Base-by-base conservation (phyloP, 2,888 invertebrate genomes). In the Gasteruption jaculator region DNA sequence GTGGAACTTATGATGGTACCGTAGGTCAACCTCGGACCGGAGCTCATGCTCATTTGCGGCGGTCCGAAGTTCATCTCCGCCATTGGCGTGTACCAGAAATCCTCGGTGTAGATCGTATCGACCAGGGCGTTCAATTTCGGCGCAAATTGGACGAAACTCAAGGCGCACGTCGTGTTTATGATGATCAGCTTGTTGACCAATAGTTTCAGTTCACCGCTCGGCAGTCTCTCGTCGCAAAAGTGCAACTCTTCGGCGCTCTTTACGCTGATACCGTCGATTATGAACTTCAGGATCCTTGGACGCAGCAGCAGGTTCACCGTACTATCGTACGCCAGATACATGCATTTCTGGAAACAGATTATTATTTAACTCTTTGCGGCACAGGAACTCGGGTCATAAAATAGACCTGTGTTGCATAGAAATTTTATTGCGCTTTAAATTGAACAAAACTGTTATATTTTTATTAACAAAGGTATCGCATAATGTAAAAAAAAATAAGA, bases 61-160 rank as follows among this genome's bases (percentile, higher is more conserved):
- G 70, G 69, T 0, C 70, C 68, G 19, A 71, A 71, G 37, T 70
- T 69, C 58, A 69, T 70, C 21, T 69, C 69, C 2, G 70, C 71
- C 58, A 70, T 58, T 8, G 68, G 70, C 0, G 68, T 67, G 33
- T 68, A 68, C 68, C 69, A 70, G 34, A 69, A 69, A 35, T 71
- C 63, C 37, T 69, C 65, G 1, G 62, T 60, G 24, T 68, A 65
- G 47, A 71, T 67, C 2, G 68, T 66, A 37, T 71, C 70, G 3
- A 70, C 63, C 1, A 71, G 58, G 3, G 66, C 60, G 38, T 68
- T 68, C 3, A 71, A 37, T 16, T 60, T 52, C 1, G 70, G 69
- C 1, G 68, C 70, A 42, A 71, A 68, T 8, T 64, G 49, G 1
- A 71, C 63, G 38, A 70, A 71, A 42, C 60, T 65, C 27, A 66